These are phyloP conservation scores for Synergus japonicus DNA, from an alignment of 2,888 invertebrate genomes.

Conservation along the genomic window DNA sequence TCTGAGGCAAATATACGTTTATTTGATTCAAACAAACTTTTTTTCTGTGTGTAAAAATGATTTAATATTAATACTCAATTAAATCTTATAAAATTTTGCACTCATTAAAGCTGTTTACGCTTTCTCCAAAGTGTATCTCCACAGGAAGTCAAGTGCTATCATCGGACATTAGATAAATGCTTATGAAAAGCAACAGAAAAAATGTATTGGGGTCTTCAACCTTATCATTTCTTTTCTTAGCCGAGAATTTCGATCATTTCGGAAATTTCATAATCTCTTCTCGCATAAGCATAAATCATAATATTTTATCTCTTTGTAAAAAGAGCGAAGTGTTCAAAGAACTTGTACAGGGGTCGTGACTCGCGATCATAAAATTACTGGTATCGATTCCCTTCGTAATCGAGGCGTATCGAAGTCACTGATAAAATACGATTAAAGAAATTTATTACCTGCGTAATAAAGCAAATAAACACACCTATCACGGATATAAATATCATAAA, in stretches of 20 bases:
- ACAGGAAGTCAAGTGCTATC: slow-evolving; percentile 18
- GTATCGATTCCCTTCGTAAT: slow-evolving; percentile 37
- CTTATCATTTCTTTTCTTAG: slow-evolving; percentile 12
- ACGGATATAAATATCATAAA: slow-evolving; percentile 3
- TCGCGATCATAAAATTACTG: slow-evolving; percentile 17
- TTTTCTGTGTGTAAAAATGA: too few relatives aligned
- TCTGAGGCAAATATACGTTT: too few relatives aligned
- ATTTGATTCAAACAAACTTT: too few relatives aligned
- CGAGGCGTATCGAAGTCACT: slow-evolving; percentile 36
- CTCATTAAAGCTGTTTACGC: not conserved
- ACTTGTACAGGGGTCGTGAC: not conserved
- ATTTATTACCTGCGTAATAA: slow-evolving; percentile 37
- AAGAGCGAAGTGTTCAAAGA: not conserved
- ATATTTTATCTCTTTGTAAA: not conserved
- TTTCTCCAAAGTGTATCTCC: not conserved
- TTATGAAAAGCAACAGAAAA: not conserved
- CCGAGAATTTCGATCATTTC: not conserved
- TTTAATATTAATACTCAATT: too few relatives aligned
- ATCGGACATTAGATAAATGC: slow-evolving; percentile 12
- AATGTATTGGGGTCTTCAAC: slow-evolving; percentile 27
- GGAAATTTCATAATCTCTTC: slow-evolving; percentile 4
- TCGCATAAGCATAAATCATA: slow-evolving; percentile 13
- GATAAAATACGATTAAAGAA: slow-evolving; percentile 36
- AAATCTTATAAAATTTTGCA: not conserved
- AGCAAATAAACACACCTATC: slow-evolving; percentile 37